A percentile compares a stretch with the other conserved stretches of the same genome.
These are phyloP conservation scores for Drosophila saltans DNA, from an alignment of 1,140 invertebrate species.

Conservation along the genomic window DNA sequence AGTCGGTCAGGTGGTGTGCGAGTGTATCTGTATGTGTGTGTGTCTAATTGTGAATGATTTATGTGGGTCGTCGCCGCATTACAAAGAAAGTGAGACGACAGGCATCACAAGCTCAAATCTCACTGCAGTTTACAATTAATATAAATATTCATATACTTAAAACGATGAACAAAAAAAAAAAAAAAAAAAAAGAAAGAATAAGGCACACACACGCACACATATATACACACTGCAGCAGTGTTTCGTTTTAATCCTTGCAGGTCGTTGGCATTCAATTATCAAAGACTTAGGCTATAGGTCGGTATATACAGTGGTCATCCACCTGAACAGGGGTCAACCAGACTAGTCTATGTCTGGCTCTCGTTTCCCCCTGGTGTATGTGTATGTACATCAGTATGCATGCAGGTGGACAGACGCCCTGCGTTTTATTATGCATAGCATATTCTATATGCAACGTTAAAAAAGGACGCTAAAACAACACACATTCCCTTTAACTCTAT, in stretches of 20 bases:
- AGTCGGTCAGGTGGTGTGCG: conserved; percentile 54
- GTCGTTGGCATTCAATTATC: conserved; percentile 65
- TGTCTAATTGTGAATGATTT: conserved; percentile 80
- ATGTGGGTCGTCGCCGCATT: conserved; percentile 70
- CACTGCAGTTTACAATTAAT: conserved; percentile 58
- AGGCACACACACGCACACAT: too few species aligned
- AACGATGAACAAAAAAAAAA: conserved; percentile 18
- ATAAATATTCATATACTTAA: conserved; percentile 50
- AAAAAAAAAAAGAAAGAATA: not conserved
- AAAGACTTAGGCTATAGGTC: conserved; percentile 31
- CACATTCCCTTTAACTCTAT: not conserved
- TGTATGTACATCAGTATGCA: not conserved
- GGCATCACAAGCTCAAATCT: conserved; percentile 22
- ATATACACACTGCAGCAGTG: conserved; percentile 23
- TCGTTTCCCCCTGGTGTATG: not conserved
- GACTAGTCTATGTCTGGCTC: not conserved
- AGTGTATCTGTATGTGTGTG: conserved; percentile 52
- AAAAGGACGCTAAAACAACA: not conserved
- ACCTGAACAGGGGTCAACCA: conserved; percentile 14
- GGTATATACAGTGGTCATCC: conserved; percentile 18
- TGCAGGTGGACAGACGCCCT: not conserved
- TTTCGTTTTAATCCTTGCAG: conserved; percentile 43
- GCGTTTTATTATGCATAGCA: conserved; percentile 10
- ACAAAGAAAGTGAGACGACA: conserved; percentile 54
- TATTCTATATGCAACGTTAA: conserved; percentile 2